phyloP scores from a whole-genome alignment of 2,888 invertebrate genomes.

The Mesorhabditis belari region DNA sequence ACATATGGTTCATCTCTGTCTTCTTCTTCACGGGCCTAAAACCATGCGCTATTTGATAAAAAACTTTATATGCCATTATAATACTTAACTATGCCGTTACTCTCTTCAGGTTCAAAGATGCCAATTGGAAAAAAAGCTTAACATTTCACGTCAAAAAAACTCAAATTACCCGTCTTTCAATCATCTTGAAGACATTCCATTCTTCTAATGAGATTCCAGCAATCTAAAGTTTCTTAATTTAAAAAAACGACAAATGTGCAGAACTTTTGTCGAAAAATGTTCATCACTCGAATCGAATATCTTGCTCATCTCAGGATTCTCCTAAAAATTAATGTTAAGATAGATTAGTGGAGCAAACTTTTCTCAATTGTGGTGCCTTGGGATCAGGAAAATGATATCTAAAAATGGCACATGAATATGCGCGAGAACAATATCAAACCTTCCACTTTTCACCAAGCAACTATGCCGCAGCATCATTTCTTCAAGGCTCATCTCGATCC shows the following conservation, averaged over 20 bases:
- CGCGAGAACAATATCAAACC: slow-evolving; percentile 10
- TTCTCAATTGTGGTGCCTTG: slow-evolving; percentile 28
- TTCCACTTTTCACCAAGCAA: slow-evolving; percentile 39
- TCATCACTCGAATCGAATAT: slow-evolving; percentile 30
- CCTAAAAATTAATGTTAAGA: slow-evolving; percentile 8
- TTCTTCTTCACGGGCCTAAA: neutral
- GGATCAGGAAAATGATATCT: slow-evolving; percentile 42
- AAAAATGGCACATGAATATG: slow-evolving; percentile 20
- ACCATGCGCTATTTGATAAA: neutral
- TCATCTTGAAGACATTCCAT: slow-evolving; percentile 26
- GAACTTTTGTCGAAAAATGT: slow-evolving; percentile 29
- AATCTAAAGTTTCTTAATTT: slow-evolving; percentile 14
- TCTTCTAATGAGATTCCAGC: slow-evolving; percentile 32
- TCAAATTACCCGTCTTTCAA: slow-evolving; percentile 6
- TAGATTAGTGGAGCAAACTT: slow-evolving; percentile 6
- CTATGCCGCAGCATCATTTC: slow-evolving; percentile 27
- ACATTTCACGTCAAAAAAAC: too few species aligned
- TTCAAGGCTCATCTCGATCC: slow-evolving; percentile 17
- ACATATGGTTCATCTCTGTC: slow-evolving; percentile 28
- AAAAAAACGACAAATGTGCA: neutral
- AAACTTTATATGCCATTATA: neutral
- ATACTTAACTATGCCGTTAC: too few species aligned
- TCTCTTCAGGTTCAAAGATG: too few species aligned
- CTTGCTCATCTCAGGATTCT: slow-evolving; percentile 25
- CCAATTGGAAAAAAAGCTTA: too few species aligned